These are phyloP conservation scores for Agonum fuliginosum DNA, from an alignment of 2,888 invertebrate genomes.

Conservation along the genomic window DNA sequence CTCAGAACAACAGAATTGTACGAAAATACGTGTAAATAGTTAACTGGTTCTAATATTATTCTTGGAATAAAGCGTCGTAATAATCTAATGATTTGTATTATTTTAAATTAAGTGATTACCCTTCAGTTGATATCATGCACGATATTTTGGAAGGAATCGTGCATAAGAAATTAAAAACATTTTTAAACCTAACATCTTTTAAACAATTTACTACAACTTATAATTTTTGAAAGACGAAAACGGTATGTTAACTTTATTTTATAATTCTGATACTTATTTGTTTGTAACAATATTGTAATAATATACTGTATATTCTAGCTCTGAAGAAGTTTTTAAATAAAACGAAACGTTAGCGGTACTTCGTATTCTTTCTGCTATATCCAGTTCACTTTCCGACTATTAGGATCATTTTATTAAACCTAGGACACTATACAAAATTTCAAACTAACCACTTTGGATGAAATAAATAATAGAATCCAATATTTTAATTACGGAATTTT, in stretches of 20 bases:
- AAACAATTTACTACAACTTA: too few species aligned
- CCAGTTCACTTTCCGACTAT: too few species aligned
- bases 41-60: conserved; percentile 13
- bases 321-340: too few species aligned
- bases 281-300: too few species aligned
- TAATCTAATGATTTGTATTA: conserved; percentile 48
- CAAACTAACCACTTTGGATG: conserved; percentile 14
- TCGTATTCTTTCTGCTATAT: too few species aligned
- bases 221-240: too few species aligned
- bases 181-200: too few species aligned
- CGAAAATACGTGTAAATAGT: neutral
- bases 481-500: conserved; percentile 56
- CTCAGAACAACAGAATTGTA: conserved; percentile 51
- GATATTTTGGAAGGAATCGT: conserved; percentile 61
- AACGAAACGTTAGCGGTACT: too few species aligned
- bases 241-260: too few species aligned
- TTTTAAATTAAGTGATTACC: conserved; percentile 60
- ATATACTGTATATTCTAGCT: too few species aligned
- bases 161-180: conserved; percentile 59
- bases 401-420: too few species aligned
- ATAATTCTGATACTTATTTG: too few species aligned
- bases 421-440: conserved; percentile 17
- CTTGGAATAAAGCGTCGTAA: conserved; percentile 58
- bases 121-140: conserved; percentile 61
- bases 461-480: conserved; percentile 51